Evolutionary conservation across 1,140 invertebrate species (phyloP).

Genomic region (Dendroctonus valens): DNA sequence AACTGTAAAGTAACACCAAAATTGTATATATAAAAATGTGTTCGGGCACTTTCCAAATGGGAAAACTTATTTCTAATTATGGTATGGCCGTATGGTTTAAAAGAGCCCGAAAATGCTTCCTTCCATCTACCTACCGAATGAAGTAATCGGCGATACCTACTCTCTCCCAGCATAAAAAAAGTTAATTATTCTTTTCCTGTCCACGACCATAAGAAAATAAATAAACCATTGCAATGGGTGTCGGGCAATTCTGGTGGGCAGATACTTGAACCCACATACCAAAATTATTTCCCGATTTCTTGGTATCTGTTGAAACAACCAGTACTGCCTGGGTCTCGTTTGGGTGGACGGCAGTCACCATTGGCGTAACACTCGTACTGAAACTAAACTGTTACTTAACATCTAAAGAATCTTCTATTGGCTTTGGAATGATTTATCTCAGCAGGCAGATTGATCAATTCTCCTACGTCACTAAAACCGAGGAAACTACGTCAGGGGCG

Average conservation of each 20-base stretch:
- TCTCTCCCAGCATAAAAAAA: conserved; percentile 15
- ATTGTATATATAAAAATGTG: no score
- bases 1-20: no score
- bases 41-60: no score
- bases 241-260: conserved; percentile 29
- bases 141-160: conserved; percentile 8
- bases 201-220: conserved; percentile 30
- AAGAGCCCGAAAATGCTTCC: no score
- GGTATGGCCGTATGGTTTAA: no score
- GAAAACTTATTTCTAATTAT: no score
- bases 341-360: conserved; percentile 24
- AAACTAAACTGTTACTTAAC: not conserved
- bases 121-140: conserved; percentile 11
- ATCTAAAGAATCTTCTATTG: not conserved
- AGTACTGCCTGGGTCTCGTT: conserved; percentile 23
- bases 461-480: no score
- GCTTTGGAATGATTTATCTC: no score
- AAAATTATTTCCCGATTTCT: conserved; percentile 36
- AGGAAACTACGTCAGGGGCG: conserved; percentile 1
- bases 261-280: conserved; percentile 34
- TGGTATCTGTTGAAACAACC: conserved; percentile 31
- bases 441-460: no score
- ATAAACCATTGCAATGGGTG: conserved; percentile 33
- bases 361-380: conserved; percentile 8
- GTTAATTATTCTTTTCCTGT: conserved; percentile 31